Base-by-base conservation (phyloP, 2,113 vertebrate genomes). In the Cathartes aura region DNA sequence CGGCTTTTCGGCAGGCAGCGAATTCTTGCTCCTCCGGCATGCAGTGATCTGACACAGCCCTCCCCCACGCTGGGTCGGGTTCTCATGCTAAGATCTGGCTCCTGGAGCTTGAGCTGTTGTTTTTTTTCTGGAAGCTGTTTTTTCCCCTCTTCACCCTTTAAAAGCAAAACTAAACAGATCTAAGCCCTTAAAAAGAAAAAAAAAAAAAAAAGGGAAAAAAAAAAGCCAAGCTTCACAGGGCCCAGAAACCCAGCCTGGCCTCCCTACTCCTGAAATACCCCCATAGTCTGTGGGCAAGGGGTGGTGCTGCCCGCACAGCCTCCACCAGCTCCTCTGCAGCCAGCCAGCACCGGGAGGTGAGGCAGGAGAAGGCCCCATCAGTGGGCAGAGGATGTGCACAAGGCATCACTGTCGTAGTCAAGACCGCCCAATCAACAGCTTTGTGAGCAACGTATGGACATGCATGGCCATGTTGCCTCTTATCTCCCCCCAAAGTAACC, bases 71-170 rank as follows among this genome's bases (percentile, higher is more conserved):
- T 45, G 43, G 68, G 74, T 43, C 22, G 34, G 36, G 93, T 92
- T 93, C 93, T 90, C 50, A 67, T 84, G 84, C 66, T 68, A 70
- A 56, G 59, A 91, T 91, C 70, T 96, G 95, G 84, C 96, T 96
- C 92, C 78, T 82, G 92, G 74, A 91, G 87, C 90, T 60, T 64
- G 56, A 91, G 73, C 48, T 93, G 92, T 90, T 97, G 80, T 63
- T 95, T 95, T 97, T 75, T 63, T 88, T 93, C 94, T 96, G 73
- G 90, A 91, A 83, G 96, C 93, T 91, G 53, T 32, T 89, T 71
- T 70, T 81, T 62, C 53, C 85, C 70, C 67, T 93, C 84, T 90
- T 81, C 82, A 60, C 92, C 87, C 84, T 94, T 97, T 96, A 96
- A 78, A 85, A 83, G 62, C 50, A 70, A 96, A 81, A 60, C 88